These are phyloP conservation scores for Habrosyne pyritoides DNA, from an alignment of 2,888 invertebrate species.

Conservation along the genomic window DNA sequence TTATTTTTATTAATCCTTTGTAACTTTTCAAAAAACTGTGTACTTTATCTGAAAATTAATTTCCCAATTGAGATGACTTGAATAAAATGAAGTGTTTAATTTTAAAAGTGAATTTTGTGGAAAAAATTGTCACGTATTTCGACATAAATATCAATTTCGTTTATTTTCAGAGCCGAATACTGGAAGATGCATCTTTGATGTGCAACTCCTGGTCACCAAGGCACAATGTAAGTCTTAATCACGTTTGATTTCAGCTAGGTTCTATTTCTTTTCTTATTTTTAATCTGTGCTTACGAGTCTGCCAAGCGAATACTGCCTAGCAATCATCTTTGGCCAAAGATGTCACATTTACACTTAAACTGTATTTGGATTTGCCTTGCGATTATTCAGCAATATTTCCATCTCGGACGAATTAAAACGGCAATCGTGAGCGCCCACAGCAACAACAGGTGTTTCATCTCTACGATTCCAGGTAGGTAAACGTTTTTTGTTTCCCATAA, in stretches of 20 bases:
- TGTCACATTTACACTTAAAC: conserved; percentile 19
- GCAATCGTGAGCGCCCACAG: background rate
- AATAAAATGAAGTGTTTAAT: no score
- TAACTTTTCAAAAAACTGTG: no score
- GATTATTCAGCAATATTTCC: background rate
- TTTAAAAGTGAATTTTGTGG: no score
- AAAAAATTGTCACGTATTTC: background rate
- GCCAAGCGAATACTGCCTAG: conserved; percentile 58
- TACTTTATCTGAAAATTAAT: no score
- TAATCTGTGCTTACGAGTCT: conserved; percentile 16
- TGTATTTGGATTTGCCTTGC: background rate
- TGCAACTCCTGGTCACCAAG: conserved; percentile 96
- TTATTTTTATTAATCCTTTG: no score
- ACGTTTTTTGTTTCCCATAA: no score
- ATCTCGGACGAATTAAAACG: background rate
- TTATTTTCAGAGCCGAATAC: conserved; percentile 92
- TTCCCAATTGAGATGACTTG: no score
- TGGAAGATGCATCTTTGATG: conserved; percentile 95
- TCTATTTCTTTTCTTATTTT: background rate
- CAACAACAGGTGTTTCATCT: background rate
- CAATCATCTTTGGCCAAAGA: conserved; percentile 76
- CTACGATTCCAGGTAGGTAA: background rate
- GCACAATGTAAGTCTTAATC: conserved; percentile 90
- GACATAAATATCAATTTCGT: conserved; percentile 42
- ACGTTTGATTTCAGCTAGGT: conserved; percentile 1